Evolutionary conservation across 2,888 invertebrate genomes (phyloP).

Genomic region (Escarpia spicata): DNA sequence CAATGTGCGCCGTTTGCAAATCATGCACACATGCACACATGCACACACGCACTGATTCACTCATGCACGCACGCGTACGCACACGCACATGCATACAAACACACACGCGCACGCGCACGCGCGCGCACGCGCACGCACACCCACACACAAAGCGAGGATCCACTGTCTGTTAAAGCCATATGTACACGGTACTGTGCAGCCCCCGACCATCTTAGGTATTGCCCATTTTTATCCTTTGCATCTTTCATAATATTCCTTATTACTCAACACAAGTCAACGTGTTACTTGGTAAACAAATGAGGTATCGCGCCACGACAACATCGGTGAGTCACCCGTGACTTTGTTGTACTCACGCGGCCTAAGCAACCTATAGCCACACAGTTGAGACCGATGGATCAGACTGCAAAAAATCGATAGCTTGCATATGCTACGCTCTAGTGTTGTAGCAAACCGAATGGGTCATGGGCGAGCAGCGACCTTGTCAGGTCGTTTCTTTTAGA

Average conservation of each 20-base stretch:
- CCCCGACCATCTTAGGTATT: too few species aligned
- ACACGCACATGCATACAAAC: too few species aligned
- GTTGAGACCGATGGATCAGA: neutral
- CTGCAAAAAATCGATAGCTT: neutral
- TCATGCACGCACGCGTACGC: too few species aligned
- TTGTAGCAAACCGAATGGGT: neutral
- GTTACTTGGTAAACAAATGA: neutral
- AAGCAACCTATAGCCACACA: neutral
- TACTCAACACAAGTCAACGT: neutral
- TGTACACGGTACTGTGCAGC: too few species aligned
- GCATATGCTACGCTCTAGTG: neutral
- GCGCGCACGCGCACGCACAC: too few species aligned
- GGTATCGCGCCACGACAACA: neutral
- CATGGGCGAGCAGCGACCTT: neutral
- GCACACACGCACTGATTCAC: too few species aligned
- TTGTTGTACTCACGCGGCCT: neutral
- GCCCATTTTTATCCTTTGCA: neutral
- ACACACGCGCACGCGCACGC: too few species aligned
- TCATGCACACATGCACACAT: too few species aligned
- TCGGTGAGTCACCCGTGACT: neutral
- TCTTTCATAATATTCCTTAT: neutral
- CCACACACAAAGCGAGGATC: too few species aligned
- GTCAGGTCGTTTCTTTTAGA: neutral
- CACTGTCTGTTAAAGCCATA: too few species aligned
- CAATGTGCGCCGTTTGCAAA: too few species aligned